Base-by-base conservation (phyloP, 2,888 invertebrate species). In the Standfussiana lucernea region DNA sequence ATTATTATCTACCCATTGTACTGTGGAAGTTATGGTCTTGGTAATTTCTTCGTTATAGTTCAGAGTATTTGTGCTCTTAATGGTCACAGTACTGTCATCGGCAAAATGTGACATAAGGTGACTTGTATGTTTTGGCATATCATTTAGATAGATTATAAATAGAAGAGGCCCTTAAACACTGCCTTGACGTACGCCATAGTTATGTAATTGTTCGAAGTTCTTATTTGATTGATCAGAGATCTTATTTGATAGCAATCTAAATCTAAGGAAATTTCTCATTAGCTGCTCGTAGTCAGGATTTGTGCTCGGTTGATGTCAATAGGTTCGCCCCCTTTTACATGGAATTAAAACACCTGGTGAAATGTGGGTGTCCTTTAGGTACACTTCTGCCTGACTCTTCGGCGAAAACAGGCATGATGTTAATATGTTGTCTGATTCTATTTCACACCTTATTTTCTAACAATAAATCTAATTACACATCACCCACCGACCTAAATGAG, bases 401-500 rank as follows among this genome's bases (percentile, higher is more conserved):
- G 4, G 32, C 3, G 0, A 59, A 62, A 24, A 37, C 37, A 35
- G 21, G 1, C 13, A n/a, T n/a, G 37, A 40, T 35, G n/a, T 40
- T 40, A n/a, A n/a, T n/a, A 61, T 11, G 61, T 35, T 35, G 24
- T 8, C 1, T 64, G 42, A 42, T 45, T 73, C 10, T 0, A 42
- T 75, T 42, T 75, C 59, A 50, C 40, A 66, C 59, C 11, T 35
- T 47, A 83, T 64, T 61, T 28, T 68, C 45, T 45, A 47, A 69
- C 72, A 59, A 71, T 73, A 71, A 62, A 50, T 79, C 37, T 74
- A 78, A 75, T 82, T 72, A 70, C 72, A 68, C 69, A 79, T 79
- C 50, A 70, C 69, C 73, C 75, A 82, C 80, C 59, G 76, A 75
- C 76, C 61, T 59, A 71, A 71, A 82, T 82, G 75, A 79, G 79